These are phyloP conservation scores for Hyphantria cunea DNA, from an alignment of 1,140 invertebrate genomes.

Conservation along the genomic window DNA sequence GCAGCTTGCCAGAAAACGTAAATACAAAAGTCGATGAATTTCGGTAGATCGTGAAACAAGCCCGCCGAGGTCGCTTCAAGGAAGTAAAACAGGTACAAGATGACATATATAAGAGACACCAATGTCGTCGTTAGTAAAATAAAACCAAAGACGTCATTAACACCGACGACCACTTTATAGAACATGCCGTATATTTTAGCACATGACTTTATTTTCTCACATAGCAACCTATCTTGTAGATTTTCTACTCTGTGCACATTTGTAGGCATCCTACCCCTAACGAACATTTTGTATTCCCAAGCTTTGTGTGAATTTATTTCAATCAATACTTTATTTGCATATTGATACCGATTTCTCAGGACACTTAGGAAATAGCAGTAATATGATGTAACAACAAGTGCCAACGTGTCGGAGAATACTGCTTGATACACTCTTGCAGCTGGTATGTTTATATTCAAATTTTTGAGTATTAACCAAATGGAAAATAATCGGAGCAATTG, in stretches of 20 bases:
- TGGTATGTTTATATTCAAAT: conserved; percentile 36
- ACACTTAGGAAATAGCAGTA: conserved; percentile 47
- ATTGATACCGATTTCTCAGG: conserved; percentile 43
- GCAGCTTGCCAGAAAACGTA: conserved; percentile 56
- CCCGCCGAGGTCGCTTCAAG: conserved; percentile 66
- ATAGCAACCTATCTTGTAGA: conserved; percentile 47
- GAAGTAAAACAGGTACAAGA: conserved; percentile 62
- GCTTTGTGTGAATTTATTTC: conserved; percentile 39
- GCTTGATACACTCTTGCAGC: conserved; percentile 49
- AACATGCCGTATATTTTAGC: conserved; percentile 54
- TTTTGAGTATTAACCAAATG: conserved; percentile 41
- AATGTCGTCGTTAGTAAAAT: conserved; percentile 47
- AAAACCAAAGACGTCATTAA: conserved; percentile 51
- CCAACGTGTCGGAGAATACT: conserved; percentile 42
- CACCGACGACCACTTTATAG: conserved; percentile 37
- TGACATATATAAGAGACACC: conserved; percentile 38
- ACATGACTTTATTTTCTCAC: conserved; percentile 52
- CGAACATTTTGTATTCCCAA: conserved; percentile 41
- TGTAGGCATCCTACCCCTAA: conserved; percentile 34
- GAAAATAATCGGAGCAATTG: conserved; percentile 39
- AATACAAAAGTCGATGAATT: conserved; percentile 52
- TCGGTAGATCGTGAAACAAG: conserved; percentile 49
- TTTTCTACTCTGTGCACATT: conserved; percentile 32
- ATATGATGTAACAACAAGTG: conserved; percentile 41
- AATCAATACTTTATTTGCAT: conserved; percentile 47